phyloP scores from a whole-genome alignment of 2,113 vertebrate species.

The Rhabdornis inornatus region DNA sequence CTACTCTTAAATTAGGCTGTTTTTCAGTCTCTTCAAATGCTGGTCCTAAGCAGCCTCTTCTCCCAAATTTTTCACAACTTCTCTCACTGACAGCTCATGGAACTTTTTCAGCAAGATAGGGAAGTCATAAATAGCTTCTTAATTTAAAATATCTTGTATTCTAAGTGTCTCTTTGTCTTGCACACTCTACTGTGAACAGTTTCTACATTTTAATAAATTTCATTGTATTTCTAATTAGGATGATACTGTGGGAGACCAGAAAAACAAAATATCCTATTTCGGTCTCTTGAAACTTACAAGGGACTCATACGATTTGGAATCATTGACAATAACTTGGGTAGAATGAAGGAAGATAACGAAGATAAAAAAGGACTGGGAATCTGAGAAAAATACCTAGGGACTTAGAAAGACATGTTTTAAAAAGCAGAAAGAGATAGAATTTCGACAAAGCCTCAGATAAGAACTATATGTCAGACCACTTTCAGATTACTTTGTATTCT shows the following conservation, averaged over 20 bases:
- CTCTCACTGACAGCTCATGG: not conserved
- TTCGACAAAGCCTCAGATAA: not conserved
- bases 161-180: not conserved
- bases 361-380: not conserved
- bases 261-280: not conserved
- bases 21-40: not conserved
- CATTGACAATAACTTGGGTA: not conserved
- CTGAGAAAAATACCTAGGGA: not conserved
- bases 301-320: not conserved
- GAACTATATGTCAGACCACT: not conserved
- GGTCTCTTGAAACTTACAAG: not conserved
- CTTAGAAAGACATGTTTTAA: not conserved
- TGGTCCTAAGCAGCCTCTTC: not conserved
- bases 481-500: not conserved
- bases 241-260: not conserved
- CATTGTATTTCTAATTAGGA: not conserved
- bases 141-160: not conserved
- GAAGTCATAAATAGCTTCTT: not conserved
- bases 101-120: not conserved
- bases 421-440: not conserved
- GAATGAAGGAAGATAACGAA: not conserved
- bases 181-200: not conserved
- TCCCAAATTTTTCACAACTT: not conserved
- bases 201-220: not conserved
- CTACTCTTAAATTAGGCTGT: not conserved